Conservation (phyloP, 2,888 invertebrate species). For the Altica lythri region DNA sequence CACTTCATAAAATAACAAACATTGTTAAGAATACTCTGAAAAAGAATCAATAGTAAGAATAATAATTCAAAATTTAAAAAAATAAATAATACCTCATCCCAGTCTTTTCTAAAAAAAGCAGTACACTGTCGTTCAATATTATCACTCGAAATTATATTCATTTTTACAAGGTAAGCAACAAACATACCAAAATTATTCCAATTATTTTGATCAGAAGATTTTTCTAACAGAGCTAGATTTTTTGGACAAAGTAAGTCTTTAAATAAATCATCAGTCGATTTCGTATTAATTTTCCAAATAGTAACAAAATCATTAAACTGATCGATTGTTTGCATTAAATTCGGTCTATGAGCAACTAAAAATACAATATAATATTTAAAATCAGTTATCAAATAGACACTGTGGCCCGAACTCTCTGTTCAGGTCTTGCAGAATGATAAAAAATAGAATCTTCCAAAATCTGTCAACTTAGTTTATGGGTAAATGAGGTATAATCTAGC, state of each 20-base stretch:
- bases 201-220: slow-evolving; percentile 33
- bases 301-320: slow-evolving; percentile 31
- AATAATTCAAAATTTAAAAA: slow-evolving; percentile 4
- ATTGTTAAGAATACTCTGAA: slow-evolving; percentile 40
- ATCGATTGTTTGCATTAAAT: slow-evolving; percentile 27
- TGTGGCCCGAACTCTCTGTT: no score
- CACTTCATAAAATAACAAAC: slow-evolving; percentile 44
- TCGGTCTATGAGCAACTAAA: slow-evolving; percentile 42
- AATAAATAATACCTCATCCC: slow-evolving; percentile 54
- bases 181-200: slow-evolving; percentile 47
- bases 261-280: slow-evolving; percentile 42
- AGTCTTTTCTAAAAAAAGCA: slow-evolving; percentile 69
- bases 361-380: no score
- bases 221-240: slow-evolving; percentile 46
- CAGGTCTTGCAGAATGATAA: no score
- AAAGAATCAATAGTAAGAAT: slow-evolving; percentile 30
- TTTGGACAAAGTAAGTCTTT: slow-evolving; percentile 46
- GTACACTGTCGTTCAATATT: slow-evolving; percentile 69
- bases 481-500: no score
- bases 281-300: slow-evolving; percentile 39
- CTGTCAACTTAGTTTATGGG: no score
- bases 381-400: no score
- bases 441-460: no score
- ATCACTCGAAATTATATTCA: slow-evolving; percentile 64
- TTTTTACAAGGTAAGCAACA: slow-evolving; percentile 57